Evolutionary conservation across 2,797 vertebrate genomes (phyloP), one percentile per base, ranked within the genome.

Genomic region (Phataginus tetradactyla): DNA sequence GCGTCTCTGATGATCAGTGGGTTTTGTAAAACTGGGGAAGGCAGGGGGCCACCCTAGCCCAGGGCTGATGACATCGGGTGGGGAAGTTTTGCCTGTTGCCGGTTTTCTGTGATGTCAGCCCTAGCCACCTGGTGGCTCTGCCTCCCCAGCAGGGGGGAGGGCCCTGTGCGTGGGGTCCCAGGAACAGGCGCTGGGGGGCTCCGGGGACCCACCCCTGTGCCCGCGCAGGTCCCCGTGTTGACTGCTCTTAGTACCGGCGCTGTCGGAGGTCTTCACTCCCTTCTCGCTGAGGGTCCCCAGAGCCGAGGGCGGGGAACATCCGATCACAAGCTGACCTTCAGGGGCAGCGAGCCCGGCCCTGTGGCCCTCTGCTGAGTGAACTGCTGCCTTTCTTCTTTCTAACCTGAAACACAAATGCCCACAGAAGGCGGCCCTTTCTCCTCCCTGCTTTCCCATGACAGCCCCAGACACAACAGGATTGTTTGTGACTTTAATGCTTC

Each of bases 201-300:
- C 3, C 10, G 1, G 7, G 80, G 29, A 27, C 12, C 72, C 55
- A 45, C 29, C 2, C 34, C 55, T 23, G 51, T 21, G 27, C 4
- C 4, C 17, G 32, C 18, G 49, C 66, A 18, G 37, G 57, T 14
- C 69, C 32, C 14, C 66, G 2, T 0, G 2, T 0, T 15, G 69
- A n/a, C 5, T 34, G 1, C 15, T 4, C 0, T 61, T 2, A 29
- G 12, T 7, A 1, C 15, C 6, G 15, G 53, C 0, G 0, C n/a
- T 15, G 53, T 23, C 37, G 7, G 1, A 4, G 2, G 0, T 1
- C 63, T 21, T 53, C 15, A 1, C 2, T 23, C 51, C 39, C 11
- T 34, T 27, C 18, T 20, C 4, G 1, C n/a, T 1, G 21, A 49
- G 45, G 20, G 34, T 4, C 45, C 79, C 72, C n/a, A 57, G 57